Evolutionary conservation across 2,113 vertebrate species (phyloP).

Genomic region (Saccopteryx leptura): DNA sequence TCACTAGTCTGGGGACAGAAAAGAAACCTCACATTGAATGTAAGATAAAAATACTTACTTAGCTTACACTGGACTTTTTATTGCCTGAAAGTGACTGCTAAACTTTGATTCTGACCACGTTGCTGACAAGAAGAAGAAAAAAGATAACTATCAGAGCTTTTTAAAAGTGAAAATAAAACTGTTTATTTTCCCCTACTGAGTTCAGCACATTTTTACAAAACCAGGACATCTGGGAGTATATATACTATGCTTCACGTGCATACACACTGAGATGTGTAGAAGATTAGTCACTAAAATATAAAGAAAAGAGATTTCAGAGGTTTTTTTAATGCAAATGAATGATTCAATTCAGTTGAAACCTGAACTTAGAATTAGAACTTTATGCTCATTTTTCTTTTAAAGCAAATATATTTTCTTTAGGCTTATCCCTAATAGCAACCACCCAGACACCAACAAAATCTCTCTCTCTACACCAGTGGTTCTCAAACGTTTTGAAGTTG

Average conservation of each 20-base stretch:
- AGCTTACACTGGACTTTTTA: neutral
- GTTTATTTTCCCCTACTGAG: neutral
- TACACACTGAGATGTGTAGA: neutral
- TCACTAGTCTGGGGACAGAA: neutral
- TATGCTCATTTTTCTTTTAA: neutral
- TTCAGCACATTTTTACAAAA: neutral
- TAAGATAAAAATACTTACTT: conserved; percentile 1
- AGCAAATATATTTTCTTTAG: neutral
- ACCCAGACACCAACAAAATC: neutral
- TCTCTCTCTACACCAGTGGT: no score
- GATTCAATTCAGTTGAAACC: neutral
- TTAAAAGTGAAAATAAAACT: neutral
- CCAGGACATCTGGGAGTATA: neutral
- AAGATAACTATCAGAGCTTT: neutral
- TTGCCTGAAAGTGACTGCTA: neutral
- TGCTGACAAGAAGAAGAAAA: neutral
- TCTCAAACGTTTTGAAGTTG: no score
- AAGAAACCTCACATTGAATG: neutral
- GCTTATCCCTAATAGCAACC: neutral
- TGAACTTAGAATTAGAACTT: neutral
- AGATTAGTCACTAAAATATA: neutral
- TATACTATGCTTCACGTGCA: neutral
- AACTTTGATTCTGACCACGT: neutral
- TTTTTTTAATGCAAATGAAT: neutral
- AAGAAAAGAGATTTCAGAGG: neutral